Evolutionary conservation across 2,888 invertebrate genomes (phyloP), one percentile per base, ranked within the genome.

Genomic region (Ceramica pisi): DNA sequence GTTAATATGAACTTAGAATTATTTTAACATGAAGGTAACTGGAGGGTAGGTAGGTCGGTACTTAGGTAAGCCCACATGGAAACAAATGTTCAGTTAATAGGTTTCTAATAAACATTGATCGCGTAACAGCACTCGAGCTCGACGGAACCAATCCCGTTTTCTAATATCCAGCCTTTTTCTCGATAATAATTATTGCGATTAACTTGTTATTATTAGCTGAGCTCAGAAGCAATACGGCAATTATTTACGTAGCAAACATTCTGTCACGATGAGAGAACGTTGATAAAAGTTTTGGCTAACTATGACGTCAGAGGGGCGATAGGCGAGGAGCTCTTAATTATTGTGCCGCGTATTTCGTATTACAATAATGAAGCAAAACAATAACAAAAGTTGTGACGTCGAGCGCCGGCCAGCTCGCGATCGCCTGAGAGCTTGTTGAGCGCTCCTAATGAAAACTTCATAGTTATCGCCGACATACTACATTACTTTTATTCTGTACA

Each of bases 281-380:
- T 90, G 93, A 94, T 92, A 92, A 92, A 94, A 95, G 90, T 94
- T 94, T 92, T 80, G 86, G 85, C 88, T 81, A 93, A 93, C 93
- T 94, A 93, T 93, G 89, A 92, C 92, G 91, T 93, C 93, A 91
- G 90, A 88, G 90, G 90, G 93, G 92, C 94, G 91, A 92, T 93
- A 92, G 92, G 91, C 90, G 89, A 91, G 93, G 91, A 94, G 93
- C 94, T 94, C 95, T 95, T 95, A 95, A 96, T 95, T 95, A 96
- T 93, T 91, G 91, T 90, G 91, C 92, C 92, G 91, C 92, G 93
- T 94, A 95, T 94, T 95, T 94, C 92, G 92, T 94, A 95, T 95
- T 94, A 95, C 94, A 95, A 94, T 95, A 96, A 96, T 95, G 94
- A 95, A 95, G 92, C 90, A 92, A 93, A 95, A 95, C 94, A 95